phyloP scores from a whole-genome alignment of 2,888 invertebrate species.

The Yponomeuta evonymella region DNA sequence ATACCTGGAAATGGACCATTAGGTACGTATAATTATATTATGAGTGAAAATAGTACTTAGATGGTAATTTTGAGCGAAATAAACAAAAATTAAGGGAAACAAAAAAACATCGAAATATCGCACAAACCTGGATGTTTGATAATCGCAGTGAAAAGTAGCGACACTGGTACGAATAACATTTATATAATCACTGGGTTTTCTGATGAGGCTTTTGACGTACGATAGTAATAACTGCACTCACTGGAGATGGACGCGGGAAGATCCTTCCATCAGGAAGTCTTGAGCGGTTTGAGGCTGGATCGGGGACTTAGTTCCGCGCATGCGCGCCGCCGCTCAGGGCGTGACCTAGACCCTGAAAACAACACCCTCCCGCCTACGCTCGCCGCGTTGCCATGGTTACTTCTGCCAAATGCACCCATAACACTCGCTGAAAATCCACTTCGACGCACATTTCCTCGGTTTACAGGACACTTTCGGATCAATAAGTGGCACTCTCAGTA shows the following conservation, averaged over 20 bases:
- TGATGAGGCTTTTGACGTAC: neutral
- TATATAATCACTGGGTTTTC: neutral
- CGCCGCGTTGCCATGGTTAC: constrained; percentile 55
- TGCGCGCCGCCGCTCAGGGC: constrained; percentile 58
- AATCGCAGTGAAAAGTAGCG: neutral
- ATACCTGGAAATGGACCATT: too few relatives aligned
- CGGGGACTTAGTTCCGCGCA: constrained; percentile 48
- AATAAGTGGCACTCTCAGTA: neutral
- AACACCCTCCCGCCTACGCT: constrained; percentile 65
- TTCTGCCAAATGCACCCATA: constrained; percentile 28
- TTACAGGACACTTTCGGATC: neutral
- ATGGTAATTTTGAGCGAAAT: too few relatives aligned
- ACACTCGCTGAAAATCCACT: constrained; percentile 25
- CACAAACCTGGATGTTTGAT: neutral
- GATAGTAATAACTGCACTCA: neutral
- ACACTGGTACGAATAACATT: neutral
- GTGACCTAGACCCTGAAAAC: constrained; percentile 77
- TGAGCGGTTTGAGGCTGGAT: constrained; percentile 39
- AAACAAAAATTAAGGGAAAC: too few relatives aligned
- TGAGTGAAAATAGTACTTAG: too few relatives aligned
- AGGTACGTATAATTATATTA: too few relatives aligned
- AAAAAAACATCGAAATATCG: neutral
- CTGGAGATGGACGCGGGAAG: constrained; percentile 20
- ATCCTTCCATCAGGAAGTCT: constrained; percentile 45
- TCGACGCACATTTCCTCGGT: neutral